Base-by-base conservation (phyloP, 1,140 invertebrate species). In the Ceratosolen fusciceps region DNA sequence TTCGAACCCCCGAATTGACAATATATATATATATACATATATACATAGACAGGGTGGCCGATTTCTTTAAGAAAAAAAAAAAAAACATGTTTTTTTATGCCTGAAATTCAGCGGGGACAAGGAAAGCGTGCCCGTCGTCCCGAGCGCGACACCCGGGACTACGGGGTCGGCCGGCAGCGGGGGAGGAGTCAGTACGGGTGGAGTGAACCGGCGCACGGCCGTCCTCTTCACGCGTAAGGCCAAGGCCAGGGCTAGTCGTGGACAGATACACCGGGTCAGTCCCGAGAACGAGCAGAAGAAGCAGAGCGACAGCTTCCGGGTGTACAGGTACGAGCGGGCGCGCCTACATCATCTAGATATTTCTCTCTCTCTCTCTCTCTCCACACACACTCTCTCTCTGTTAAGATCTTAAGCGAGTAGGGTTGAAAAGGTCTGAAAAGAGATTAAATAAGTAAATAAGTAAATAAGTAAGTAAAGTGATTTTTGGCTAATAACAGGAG, bases 211-310 rank as follows among this genome's bases (percentile, higher is more conserved):
- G 65, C 90, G 96, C 84, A 96, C 95, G 26, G 94, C 95, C n/a
- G 95, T 96, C 52, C 86, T 96, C 8, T 95, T 96, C 82, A 96
- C 95, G 3, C 92, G 95, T 56, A 96, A 97, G 88, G 93, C 93
- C 0, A 90, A 86, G 73, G 89, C 91, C 4, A 87, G 90, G n/a
- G 88, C 92, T 85, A 90, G 91, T 88, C 76, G 91, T 49, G 85
- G 88, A 1, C 86, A 86, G 19, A 65, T 83, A 14, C 65, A 80
- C 47, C 47, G 75, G 3, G 80, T 82, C 0, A 81, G 79, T 71
- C 74, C 84, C 7, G 87, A 89, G 14, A 85, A 82, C 21, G 87
- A 89, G 24, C 84, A 85, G 16, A 90, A 90, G 56, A 90, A 90
- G 68, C 86, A 89, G 77, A 88, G 89, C 56, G 92, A 93, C 68